Evolutionary conservation across 2,113 vertebrate genomes (phyloP), one percentile per base, ranked within the genome.

Genomic region (Aythya baeri): DNA sequence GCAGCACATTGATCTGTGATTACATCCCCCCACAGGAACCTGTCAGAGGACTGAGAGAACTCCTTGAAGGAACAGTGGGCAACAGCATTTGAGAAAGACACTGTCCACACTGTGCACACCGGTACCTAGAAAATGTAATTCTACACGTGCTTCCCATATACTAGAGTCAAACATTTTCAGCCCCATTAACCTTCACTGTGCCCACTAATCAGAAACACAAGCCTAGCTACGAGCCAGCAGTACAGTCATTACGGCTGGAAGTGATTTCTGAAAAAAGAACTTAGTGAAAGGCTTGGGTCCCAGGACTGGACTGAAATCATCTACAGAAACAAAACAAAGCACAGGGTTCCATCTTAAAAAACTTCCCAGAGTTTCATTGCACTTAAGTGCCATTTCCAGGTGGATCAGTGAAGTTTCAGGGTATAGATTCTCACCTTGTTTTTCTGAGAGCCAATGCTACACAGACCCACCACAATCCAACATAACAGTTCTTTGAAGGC

Each of bases 21-120:
- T 18, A 72, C 4, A 6, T 8, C 32, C 50, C 11, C 13, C 13
- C 7, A 29, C n/a, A 26, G 41, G 9, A 91, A 75, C 50, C 77
- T 32, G 29, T 17, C 36, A 83, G 50, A 88, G 49, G 62, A 74
- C 58, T 3, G 0, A 54, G 11, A 43, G 55, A 87, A 83, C 14
- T 75, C 50, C 50, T 52, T 25, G 22, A 52, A 25, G 23, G 50
- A 52, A 52, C 50, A 78, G 29, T 29, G 49, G 72, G n/a, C 52
- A 88, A 27, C 17, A 61, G 44, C n/a, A 10, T 41, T 18, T 22
- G 61, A 46, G 71, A 41, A 59, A 66, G 55, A 49, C 62, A 18
- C 2, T 0, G 26, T 49, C n/a, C 59, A 12, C n/a, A 3, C 34
- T 13, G 11, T 1, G 23, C 43, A 7, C 0, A 10, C 23, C 1